Base-by-base conservation (phyloP, 1,140 invertebrate genomes). In the Cotesia chilonis region DNA sequence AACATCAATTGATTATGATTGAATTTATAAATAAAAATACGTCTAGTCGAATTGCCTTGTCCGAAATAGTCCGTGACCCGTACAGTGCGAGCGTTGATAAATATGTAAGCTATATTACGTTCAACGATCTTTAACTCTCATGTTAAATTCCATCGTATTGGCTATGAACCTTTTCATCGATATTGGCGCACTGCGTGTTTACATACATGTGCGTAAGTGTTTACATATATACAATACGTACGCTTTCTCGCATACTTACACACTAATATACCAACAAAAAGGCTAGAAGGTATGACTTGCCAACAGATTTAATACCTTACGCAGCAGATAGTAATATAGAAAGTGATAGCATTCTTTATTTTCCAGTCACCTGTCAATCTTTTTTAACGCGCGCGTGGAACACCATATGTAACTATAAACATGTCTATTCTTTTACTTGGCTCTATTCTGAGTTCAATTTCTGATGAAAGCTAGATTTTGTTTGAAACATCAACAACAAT, bases 251-350 rank as follows among this genome's bases (percentile, higher is more conserved):
- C 37, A 64, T 38, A 72, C 60, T 14, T 68, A 47, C 41, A 47
- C 41, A 47, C 41, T 47, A 38, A 54, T 47, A 63, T 78, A 75
- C 73, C 71, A 66, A 57, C 75, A 79, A 75, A 79, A 78, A 80
- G 41, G 41, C 41, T 72, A 73, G 70, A 70, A 75, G 71, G 78
- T 75, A 75, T 73, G 75, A 73, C 76, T 73, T 77, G 72, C 20
- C 38, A 66, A 52, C 64, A 78, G 76, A 77, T 79, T 80, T 74
- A 80, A 79, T 77, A 75, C 77, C 75, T 66, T 47, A 37, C 51
- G 41, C 54, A 63, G 64, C 38, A 69, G 51, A 66, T 10, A 65
- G 68, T 64, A 68, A 70, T 66, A 69, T 74, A 76, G 75, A 76
- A 76, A 76, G 75, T 74, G 72, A 74, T 76, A 72, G 72, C 72